A percentile compares a stretch with the other conserved stretches of the same genome.
These are phyloP conservation scores for Chelmon rostratus DNA, from an alignment of 2,797 vertebrate species.

Conservation along the genomic window DNA sequence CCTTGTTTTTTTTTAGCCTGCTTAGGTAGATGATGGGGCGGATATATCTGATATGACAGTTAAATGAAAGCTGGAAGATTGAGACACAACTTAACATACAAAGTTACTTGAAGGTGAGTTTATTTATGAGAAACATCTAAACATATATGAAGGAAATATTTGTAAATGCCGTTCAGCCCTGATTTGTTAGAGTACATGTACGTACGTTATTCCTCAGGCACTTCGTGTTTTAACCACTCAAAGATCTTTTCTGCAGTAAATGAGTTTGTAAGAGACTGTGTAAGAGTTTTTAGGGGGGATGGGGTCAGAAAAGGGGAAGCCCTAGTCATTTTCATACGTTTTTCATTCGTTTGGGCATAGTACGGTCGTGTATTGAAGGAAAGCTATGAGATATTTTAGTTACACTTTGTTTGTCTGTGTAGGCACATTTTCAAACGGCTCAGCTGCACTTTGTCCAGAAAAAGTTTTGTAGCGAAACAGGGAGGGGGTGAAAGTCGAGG, in stretches of 20 bases:
- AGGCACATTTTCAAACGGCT: conserved; percentile 27
- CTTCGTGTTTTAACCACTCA: conserved; percentile 41
- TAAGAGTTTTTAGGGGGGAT: neutral
- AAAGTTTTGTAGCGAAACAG: neutral
- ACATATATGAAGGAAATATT: conserved; percentile 17
- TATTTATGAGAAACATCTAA: neutral
- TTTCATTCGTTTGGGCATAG: no score
- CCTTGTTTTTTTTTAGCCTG: neutral
- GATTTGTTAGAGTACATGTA: conserved; percentile 5
- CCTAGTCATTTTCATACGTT: neutral
- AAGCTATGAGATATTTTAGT: conserved; percentile 11
- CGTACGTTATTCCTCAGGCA: neutral
- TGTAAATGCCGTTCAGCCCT: neutral
- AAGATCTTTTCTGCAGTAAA: conserved; percentile 22
- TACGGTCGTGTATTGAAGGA: conserved; percentile 16
- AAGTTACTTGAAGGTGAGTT: conserved; percentile 3
- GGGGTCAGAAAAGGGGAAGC: neutral
- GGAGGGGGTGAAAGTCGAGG: neutral
- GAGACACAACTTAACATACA: neutral
- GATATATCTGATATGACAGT: neutral
- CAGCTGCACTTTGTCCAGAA: neutral
- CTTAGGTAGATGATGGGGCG: neutral
- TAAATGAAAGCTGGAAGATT: neutral
- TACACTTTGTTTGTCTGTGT: conserved; percentile 11
- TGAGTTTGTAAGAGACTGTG: conserved; percentile 6